Evolutionary conservation across 2,113 vertebrate genomes (phyloP).

Genomic region (Columba livia): DNA sequence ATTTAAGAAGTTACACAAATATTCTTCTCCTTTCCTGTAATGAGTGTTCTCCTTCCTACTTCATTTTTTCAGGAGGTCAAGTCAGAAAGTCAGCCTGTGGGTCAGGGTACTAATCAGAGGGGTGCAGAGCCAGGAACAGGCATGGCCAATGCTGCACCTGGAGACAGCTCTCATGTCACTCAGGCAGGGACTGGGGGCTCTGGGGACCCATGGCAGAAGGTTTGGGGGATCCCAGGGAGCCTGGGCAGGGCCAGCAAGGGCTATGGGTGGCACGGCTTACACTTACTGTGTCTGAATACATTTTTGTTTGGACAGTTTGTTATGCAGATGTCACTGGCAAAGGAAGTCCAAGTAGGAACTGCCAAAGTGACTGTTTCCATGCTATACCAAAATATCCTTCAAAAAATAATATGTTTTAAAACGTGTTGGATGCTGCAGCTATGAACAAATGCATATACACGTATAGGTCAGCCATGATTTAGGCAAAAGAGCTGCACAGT

Average conservation of each 20-base stretch:
- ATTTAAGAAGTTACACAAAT: neutral
- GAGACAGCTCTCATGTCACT: rapidly evolving
- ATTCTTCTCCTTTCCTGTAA: neutral
- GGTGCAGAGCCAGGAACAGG: neutral
- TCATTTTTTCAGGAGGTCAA: neutral
- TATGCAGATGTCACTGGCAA: neutral
- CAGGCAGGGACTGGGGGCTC: neutral
- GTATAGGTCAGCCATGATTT: neutral
- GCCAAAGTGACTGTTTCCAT: neutral
- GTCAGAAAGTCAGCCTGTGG: neutral
- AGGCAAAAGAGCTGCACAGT: neutral
- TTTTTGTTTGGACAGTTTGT: neutral
- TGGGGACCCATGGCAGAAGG: neutral
- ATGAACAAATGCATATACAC: neutral
- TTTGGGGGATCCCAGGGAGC: neutral
- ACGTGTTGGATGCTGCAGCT: neutral
- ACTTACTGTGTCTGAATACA: neutral
- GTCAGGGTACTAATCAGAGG: neutral
- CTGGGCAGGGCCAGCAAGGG: neutral
- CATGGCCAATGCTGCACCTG: neutral
- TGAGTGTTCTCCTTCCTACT: neutral
- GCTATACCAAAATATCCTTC: neutral
- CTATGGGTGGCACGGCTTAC: neutral
- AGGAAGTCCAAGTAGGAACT: neutral
- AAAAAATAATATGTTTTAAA: neutral